phyloP scores from a whole-genome alignment of 2,888 invertebrate species.

The Megaustenia siamemsis region DNA sequence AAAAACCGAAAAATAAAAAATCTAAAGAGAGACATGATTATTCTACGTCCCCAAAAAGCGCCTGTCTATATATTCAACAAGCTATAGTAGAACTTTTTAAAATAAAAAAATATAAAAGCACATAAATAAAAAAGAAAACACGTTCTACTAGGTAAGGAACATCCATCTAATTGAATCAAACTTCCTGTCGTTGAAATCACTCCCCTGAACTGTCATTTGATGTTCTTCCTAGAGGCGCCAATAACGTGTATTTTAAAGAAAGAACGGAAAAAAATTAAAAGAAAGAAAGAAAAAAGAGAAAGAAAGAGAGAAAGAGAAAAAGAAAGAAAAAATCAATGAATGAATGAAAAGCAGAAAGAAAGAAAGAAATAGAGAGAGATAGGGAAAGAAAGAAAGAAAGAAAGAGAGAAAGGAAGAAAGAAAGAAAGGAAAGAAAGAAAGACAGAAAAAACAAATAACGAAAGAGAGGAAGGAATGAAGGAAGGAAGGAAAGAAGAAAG shows the following conservation, averaged over 20 bases:
- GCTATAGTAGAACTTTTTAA: not conserved
- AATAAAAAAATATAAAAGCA: not conserved
- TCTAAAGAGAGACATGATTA: too few species aligned
- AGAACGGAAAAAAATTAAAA: too few species aligned
- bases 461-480: not conserved
- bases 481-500: not conserved
- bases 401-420: not conserved
- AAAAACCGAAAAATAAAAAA: too few species aligned
- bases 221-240: not conserved
- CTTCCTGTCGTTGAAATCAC: too few species aligned
- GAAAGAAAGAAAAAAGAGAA: slow-evolving; percentile 23
- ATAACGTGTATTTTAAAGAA: not conserved
- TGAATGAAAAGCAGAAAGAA: too few species aligned
- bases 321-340: slow-evolving; percentile 25
- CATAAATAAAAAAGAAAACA: slow-evolving; percentile 2
- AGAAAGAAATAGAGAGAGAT: too few species aligned
- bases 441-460: too few species aligned
- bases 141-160: slow-evolving; percentile 7
- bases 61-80: too few species aligned
- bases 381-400: not conserved
- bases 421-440: too few species aligned
- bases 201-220: too few species aligned
- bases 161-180: slow-evolving; percentile 1
- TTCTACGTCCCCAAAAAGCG: too few species aligned
- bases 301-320: slow-evolving; percentile 26